Percentiles rank a stretch among this genome's conserved stretches.
phyloP scores from a whole-genome alignment of 2,888 invertebrate species.

The Macrosoma leucophasiata region DNA sequence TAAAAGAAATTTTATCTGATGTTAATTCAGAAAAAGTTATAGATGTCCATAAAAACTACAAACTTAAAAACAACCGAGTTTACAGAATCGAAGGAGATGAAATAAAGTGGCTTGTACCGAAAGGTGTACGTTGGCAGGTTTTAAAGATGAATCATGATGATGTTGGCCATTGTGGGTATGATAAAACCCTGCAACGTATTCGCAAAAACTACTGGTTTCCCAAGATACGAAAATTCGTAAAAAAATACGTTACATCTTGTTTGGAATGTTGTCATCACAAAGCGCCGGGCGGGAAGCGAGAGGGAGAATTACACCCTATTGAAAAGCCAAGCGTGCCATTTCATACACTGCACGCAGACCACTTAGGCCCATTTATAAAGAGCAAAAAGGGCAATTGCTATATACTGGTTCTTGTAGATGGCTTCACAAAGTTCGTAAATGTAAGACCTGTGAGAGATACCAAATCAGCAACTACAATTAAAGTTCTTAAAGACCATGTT shows the following conservation, averaged over 20 bases:
- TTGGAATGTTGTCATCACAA: constrained; percentile 24
- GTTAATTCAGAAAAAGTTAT: too few species aligned
- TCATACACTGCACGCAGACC: constrained; percentile 29
- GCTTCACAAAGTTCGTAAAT: constrained; percentile 22
- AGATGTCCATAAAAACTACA: constrained; percentile 24
- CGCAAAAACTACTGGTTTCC: constrained; percentile 27
- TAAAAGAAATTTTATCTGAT: too few species aligned
- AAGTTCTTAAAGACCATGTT: constrained; percentile 17
- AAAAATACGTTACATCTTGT: constrained; percentile 23
- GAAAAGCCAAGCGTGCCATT: constrained; percentile 20
- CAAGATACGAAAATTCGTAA: constrained; percentile 22
- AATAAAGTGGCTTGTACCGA: constrained; percentile 26
- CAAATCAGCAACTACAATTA: constrained; percentile 17
- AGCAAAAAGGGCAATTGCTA: constrained; percentile 22
- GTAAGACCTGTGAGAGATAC: constrained; percentile 20
- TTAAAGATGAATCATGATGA: constrained; percentile 26
- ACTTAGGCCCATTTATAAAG: constrained; percentile 22
- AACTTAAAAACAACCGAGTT: constrained; percentile 18
- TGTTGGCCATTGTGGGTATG: constrained; percentile 23
- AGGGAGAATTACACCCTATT: constrained; percentile 25
- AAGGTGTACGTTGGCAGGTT: constrained; percentile 25
- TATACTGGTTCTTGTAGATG: constrained; percentile 19
- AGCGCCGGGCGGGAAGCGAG: constrained; percentile 16
- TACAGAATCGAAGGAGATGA: constrained; percentile 15
- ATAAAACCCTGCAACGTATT: constrained; percentile 23